These are phyloP conservation scores for Molossus alvarezi DNA, from an alignment of 2,797 vertebrate genomes.

Conservation along the genomic window DNA sequence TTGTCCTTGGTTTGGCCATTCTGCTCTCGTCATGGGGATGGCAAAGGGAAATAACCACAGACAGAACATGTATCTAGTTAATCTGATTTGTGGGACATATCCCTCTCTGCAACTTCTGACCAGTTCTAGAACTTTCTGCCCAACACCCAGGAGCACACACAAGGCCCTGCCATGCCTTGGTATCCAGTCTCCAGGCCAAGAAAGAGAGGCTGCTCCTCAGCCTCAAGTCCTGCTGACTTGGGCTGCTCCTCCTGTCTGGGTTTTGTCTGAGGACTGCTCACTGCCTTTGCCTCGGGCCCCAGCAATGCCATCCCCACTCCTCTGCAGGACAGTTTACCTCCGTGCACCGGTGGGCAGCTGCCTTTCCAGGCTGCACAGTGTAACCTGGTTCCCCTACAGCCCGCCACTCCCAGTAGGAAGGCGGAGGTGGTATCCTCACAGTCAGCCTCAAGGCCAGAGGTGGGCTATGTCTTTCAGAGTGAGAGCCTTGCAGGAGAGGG, in stretches of 20 bases:
- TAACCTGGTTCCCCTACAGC: rapidly evolving
- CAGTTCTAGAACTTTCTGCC: background rate
- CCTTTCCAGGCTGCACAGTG: background rate
- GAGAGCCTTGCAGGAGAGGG: background rate
- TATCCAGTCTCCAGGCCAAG: background rate
- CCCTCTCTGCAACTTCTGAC: background rate
- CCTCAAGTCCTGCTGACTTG: background rate
- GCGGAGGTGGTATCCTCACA: background rate
- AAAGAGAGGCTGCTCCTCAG: background rate
- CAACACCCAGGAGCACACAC: background rate
- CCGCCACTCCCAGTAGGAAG: background rate
- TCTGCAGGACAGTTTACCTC: background rate
- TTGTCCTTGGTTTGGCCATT: background rate
- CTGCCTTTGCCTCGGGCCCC: background rate
- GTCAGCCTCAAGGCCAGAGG: background rate
- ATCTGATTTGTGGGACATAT: background rate
- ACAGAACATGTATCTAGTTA: background rate
- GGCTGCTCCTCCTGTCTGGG: background rate
- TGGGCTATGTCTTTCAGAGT: background rate
- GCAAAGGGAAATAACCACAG: background rate
- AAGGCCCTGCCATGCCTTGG: background rate
- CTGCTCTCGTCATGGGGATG: background rate
- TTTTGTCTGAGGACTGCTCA: background rate
- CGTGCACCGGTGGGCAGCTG: background rate
- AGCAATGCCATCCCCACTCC: background rate